Evolutionary conservation across 1,140 invertebrate species (phyloP).

Genomic region (Daktulosphaira vitifoliae): DNA sequence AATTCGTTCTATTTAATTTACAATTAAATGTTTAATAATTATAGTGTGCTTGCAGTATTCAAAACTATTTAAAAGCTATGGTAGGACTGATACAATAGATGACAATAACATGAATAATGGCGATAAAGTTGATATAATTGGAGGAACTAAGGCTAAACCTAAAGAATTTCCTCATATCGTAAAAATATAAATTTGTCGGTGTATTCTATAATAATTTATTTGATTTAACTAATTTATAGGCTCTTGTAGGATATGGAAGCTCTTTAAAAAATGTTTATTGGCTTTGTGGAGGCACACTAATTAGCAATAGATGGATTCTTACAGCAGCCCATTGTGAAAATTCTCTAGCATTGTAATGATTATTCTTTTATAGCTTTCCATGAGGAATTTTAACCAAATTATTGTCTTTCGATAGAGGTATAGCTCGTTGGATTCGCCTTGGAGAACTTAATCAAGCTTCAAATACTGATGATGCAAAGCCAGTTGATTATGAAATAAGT

Average conservation of each 20-base stretch:
- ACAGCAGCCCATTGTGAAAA: conserved; percentile 78
- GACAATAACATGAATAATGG: too few relatives aligned
- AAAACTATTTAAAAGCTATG: too few relatives aligned
- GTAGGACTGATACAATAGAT: too few relatives aligned
- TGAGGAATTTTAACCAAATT: too few relatives aligned
- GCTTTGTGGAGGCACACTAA: conserved; percentile 75
- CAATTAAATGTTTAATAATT: too few relatives aligned
- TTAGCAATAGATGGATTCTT: conserved; percentile 75
- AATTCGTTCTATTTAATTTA: too few relatives aligned
- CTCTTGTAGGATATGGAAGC: conserved; percentile 86
- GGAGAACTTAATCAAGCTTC: conserved; percentile 39
- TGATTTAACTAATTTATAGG: too few relatives aligned
- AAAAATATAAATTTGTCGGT: conserved; percentile 31
- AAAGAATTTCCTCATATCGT: conserved; percentile 55
- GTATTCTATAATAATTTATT: too few relatives aligned
- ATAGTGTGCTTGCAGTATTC: too few relatives aligned
- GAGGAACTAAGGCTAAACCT: conserved; percentile 44
- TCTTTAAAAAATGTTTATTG: conserved; percentile 46
- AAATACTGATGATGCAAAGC: conserved; percentile 37
- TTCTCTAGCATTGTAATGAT: conserved; percentile 45
- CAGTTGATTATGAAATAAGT: conserved; percentile 40
- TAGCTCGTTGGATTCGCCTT: conserved; percentile 35
- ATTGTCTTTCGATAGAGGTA: not conserved
- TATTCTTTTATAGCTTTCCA: too few relatives aligned
- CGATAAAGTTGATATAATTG: conserved; percentile 39